Conservation (phyloP, 2,797 vertebrate genomes). For the Varecia variegata region DNA sequence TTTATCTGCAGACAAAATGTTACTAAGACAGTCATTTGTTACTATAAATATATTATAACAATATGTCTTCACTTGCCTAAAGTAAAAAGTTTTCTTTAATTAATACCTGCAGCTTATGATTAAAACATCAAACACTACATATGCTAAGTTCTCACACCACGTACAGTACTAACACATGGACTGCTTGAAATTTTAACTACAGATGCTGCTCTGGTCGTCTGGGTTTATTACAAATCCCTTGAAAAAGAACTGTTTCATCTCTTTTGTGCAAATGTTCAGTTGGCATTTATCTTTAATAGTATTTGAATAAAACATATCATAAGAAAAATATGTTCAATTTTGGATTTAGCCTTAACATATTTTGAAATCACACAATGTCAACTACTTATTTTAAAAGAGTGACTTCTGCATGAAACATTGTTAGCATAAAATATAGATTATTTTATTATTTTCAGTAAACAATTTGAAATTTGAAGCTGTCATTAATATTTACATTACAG, state of each 20-base stretch:
- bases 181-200: background rate
- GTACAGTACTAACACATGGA: background rate
- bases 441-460: background rate
- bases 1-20: background rate
- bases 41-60: conserved; percentile 8
- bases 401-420: background rate
- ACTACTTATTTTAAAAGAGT: background rate
- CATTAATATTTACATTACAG: background rate
- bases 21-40: background rate
- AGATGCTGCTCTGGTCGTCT: conserved; percentile 2
- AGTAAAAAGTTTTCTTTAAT: conserved; percentile 66
- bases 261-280: background rate
- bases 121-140: conserved; percentile 48
- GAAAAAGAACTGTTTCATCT: background rate
- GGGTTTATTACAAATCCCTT: background rate
- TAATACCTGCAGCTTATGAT: conserved; percentile 49
- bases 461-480: background rate
- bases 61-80: background rate
- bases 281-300: background rate
- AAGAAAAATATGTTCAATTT: background rate
- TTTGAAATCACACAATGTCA: background rate
- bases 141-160: conserved; percentile 58
- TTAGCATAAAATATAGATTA: background rate
- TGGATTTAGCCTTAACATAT: background rate
- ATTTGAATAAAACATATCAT: background rate